Conservation (phyloP, 1,140 invertebrate genomes). For the Zaprionus capensis region DNA sequence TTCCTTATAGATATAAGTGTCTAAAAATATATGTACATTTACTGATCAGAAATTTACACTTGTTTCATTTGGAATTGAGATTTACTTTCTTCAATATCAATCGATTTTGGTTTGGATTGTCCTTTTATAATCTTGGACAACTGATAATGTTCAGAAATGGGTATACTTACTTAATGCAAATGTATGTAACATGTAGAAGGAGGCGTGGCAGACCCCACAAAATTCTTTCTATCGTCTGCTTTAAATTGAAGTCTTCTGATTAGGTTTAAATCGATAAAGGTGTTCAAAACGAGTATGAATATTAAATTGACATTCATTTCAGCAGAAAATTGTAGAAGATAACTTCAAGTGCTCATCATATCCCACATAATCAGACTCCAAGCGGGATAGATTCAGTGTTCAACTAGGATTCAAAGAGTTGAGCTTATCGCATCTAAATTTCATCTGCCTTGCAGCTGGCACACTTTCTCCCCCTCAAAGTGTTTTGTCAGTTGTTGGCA, state of each 20-base stretch:
- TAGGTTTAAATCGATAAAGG: neutral
- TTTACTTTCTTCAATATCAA: neutral
- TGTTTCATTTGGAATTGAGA: neutral
- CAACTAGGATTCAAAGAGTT: constrained; percentile 6
- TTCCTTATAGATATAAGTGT: neutral
- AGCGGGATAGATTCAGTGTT: neutral
- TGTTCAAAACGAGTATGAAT: neutral
- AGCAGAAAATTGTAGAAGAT: neutral
- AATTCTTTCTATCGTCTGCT: too few relatives aligned
- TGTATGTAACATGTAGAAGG: too few relatives aligned
- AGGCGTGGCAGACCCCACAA: too few relatives aligned
- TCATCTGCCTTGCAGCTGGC: constrained; percentile 52
- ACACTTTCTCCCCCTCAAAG: constrained; percentile 30
- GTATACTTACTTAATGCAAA: too few relatives aligned
- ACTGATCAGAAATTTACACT: neutral
- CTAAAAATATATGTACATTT: neutral
- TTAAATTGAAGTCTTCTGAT: too few relatives aligned
- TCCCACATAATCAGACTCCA: neutral
- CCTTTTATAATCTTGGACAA: too few relatives aligned
- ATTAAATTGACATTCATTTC: neutral
- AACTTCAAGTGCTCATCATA: neutral
- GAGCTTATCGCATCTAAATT: constrained; percentile 1
- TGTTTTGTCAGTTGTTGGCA: constrained; percentile 5
- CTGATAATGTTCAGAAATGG: too few relatives aligned
- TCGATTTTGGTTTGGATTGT: too few relatives aligned